Percentiles rank a stretch among this genome's conserved stretches.
Conservation (phyloP, 2,113 vertebrate species). For the Semnopithecus entellus region DNA sequence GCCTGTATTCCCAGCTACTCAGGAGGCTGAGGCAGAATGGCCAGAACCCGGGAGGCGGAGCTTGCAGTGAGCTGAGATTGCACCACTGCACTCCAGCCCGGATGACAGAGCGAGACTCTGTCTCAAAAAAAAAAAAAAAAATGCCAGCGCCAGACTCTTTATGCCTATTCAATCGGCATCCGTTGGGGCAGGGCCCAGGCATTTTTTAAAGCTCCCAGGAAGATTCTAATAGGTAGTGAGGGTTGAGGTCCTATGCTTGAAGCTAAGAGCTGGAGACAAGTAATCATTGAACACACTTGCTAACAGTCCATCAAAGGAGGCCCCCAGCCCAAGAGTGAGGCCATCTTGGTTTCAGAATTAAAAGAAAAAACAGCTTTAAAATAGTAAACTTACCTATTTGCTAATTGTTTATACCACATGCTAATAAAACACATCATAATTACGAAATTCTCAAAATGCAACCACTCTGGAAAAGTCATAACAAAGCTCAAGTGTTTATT, state of each 20-base stretch:
- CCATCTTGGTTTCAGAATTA: background rate
- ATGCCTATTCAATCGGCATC: background rate
- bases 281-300: background rate
- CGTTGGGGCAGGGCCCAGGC: background rate
- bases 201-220: background rate
- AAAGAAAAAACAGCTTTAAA: background rate
- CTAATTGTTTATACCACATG: background rate
- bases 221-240: background rate
- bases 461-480: constrained; percentile 68
- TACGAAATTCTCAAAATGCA: constrained; percentile 22
- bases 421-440: background rate
- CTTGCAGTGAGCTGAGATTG: too few relatives aligned
- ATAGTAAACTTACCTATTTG: background rate
- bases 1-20: too few relatives aligned
- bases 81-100: too few relatives aligned
- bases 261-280: background rate
- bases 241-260: background rate
- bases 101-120: too few relatives aligned
- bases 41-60: too few relatives aligned
- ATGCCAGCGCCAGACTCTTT: background rate
- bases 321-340: background rate
- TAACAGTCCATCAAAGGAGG: background rate
- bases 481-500: constrained; percentile 88
- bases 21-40: too few relatives aligned
- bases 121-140: too few relatives aligned